Base-by-base conservation (phyloP, 2,888 invertebrate genomes). In the Desoria tigrina region DNA sequence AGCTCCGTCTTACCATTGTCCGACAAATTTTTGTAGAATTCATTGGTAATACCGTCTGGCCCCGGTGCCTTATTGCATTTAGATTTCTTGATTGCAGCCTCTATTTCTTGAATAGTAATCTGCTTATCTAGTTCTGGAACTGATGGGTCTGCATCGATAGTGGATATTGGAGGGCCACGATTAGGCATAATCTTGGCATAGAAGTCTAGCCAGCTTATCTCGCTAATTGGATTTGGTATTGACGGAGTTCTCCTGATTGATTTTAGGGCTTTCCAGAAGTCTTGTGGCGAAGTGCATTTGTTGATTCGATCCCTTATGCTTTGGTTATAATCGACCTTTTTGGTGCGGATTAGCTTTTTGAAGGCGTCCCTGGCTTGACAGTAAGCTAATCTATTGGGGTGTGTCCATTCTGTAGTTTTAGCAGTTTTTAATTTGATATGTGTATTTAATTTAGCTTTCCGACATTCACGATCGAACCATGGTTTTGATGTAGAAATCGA, bases 41-140 rank as follows among this genome's bases (percentile, higher is more conserved):
- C n/a, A n/a, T n/a, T n/a, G n/a, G n/a, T n/a, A n/a, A n/a, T n/a
- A n/a, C 24, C 9, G 23, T 60, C 60, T 7, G 60, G 49, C n/a
- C 60, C 60, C 14, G 60, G 27, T 11, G 60, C 49, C 42, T 60
- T 60, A 4, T 42, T 39, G 24, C 7, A 7, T n/a, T 49, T 49
- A 14, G n/a, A 21, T 18, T 14, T 49, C 18, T 49, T 14, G 7
- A 49, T 14, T 14, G 49, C 49, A 9, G n/a, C 7, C 18, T 49
- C 49, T 9, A 49, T 7, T 7, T 49, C 49, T 18, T 14, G 49
- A 9, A 49, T 14, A n/a, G n/a, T 49, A 14, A 49, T 49, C 49
- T 18, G 7, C 11, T 9, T 9, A n/a, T 49, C 49, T 9, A 39
- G n/a, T n/a, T n/a, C n/a, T n/a, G n/a, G n/a, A n/a, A n/a, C n/a